These are phyloP conservation scores for Acomys russatus DNA, from an alignment of 2,797 vertebrate species.

Conservation along the genomic window DNA sequence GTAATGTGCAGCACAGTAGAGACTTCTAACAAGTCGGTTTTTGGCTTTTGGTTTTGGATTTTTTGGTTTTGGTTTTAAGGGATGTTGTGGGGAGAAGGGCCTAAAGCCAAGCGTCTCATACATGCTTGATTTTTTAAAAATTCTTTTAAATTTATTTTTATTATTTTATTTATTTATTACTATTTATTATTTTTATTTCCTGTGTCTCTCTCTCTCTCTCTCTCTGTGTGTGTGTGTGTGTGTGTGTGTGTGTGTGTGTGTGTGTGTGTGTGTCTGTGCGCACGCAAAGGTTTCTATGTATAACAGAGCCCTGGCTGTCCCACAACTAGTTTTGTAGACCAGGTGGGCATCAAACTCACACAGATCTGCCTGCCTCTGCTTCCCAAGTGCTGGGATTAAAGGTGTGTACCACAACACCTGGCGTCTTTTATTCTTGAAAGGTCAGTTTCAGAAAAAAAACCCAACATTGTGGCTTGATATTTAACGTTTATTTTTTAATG, in stretches of 20 bases:
- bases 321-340: neutral
- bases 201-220: no score
- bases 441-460: neutral
- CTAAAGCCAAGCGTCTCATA: neutral
- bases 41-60: neutral
- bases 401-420: neutral
- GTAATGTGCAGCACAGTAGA: neutral
- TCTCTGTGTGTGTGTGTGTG: no score
- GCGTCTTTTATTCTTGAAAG: neutral
- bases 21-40: neutral
- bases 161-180: neutral
- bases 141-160: neutral
- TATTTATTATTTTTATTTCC: neutral
- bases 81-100: neutral
- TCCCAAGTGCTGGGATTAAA: neutral
- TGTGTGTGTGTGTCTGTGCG: no score
- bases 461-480: neutral
- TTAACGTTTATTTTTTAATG: neutral
- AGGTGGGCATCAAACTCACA: neutral
- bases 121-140: neutral
- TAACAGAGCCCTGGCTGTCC: neutral
- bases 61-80: neutral
- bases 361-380: neutral
- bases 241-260: no score
- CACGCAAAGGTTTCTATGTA: neutral